These are phyloP conservation scores for Coptodon bakossiorum DNA, from an alignment of 2,113 vertebrate genomes.

Conservation along the genomic window DNA sequence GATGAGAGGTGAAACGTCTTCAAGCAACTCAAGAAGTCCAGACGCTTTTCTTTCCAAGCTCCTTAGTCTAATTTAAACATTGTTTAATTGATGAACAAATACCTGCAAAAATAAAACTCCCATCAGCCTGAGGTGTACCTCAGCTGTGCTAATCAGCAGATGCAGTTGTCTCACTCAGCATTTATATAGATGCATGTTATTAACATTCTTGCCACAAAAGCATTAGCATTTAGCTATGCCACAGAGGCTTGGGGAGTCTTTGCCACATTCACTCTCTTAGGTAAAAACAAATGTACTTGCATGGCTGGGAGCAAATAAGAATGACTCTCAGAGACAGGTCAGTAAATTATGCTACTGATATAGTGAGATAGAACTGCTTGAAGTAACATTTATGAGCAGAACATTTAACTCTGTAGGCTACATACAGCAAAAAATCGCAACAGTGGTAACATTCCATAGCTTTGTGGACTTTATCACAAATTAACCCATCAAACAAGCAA, in stretches of 20 bases:
- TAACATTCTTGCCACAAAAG: neutral
- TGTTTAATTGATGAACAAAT: neutral
- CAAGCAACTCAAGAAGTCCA: too few species aligned
- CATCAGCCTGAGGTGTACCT: rapidly evolving
- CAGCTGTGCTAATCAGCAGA: neutral
- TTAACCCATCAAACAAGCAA: neutral
- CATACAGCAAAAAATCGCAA: neutral
- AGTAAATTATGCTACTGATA: neutral
- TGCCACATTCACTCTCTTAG: neutral
- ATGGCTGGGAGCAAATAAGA: neutral
- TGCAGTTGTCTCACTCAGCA: neutral
- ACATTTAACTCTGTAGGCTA: neutral
- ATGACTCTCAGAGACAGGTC: neutral
- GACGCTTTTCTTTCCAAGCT: too few species aligned
- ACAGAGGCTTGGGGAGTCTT: neutral
- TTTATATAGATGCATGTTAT: neutral
- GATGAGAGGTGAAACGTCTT: too few species aligned
- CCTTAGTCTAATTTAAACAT: too few species aligned
- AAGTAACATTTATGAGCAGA: neutral
- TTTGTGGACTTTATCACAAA: neutral
- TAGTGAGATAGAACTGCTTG: neutral
- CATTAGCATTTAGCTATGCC: neutral
- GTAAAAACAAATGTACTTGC: neutral
- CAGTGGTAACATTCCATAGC: neutral
- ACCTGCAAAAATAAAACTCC: neutral